A percentile compares a stretch with the other conserved stretches of the same genome.
phyloP scores from a whole-genome alignment of 2,888 invertebrate species.

The Amaurobius ferox region DNA sequence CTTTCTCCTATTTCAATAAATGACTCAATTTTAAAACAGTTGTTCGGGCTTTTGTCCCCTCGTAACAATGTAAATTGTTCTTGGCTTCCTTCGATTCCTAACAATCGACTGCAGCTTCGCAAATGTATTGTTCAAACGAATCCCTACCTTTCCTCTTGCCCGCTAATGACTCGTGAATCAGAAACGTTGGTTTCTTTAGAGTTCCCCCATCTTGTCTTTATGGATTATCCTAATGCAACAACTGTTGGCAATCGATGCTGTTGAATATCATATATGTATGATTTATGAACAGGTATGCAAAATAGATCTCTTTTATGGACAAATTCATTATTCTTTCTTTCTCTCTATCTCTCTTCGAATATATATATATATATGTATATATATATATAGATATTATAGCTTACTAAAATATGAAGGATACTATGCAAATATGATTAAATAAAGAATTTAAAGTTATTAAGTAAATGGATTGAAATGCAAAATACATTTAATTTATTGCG shows the following conservation, averaged over 20 bases:
- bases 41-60: background rate
- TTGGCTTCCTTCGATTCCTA: constrained; percentile 1
- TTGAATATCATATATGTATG: background rate
- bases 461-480: too few relatives aligned
- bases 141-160: background rate
- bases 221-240: background rate
- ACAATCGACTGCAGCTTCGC: background rate
- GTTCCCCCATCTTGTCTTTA: background rate
- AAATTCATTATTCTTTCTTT: too few relatives aligned
- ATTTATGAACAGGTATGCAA: background rate
- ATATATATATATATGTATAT: too few relatives aligned
- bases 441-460: too few relatives aligned
- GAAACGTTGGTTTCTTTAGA: background rate
- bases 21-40: background rate
- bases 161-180: background rate
- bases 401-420: too few relatives aligned
- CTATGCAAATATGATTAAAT: too few relatives aligned
- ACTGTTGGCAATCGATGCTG: background rate
- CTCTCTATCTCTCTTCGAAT: too few relatives aligned
- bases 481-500: too few relatives aligned
- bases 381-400: too few relatives aligned
- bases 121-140: background rate
- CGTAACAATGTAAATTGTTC: constrained; percentile 3
- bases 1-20: background rate
- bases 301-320: background rate